phyloP scores from a whole-genome alignment of 1,140 invertebrate genomes.

The Zaprionus africanus region DNA sequence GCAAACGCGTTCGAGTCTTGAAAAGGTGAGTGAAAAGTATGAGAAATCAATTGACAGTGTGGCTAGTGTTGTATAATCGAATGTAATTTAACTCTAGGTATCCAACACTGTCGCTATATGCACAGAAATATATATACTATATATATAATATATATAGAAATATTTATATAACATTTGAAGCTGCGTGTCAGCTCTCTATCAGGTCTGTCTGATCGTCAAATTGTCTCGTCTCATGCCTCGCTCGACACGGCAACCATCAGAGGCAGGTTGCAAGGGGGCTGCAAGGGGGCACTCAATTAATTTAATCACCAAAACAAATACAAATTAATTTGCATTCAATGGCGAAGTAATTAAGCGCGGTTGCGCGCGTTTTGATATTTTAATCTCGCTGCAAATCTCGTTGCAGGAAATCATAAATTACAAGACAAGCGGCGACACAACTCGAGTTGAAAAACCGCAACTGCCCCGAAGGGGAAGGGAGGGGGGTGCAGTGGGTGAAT shows the following conservation, averaged over 20 bases:
- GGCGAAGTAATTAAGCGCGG: constrained; percentile 55
- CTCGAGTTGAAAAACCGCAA: constrained; percentile 51
- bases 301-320: constrained; percentile 68
- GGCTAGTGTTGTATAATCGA: not conserved
- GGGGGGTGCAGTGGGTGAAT: constrained; percentile 8
- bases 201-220: constrained; percentile 9
- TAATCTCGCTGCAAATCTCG: constrained; percentile 73
- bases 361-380: constrained; percentile 59
- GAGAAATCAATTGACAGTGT: not conserved
- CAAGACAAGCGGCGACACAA: constrained; percentile 37
- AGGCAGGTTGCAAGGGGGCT: no score
- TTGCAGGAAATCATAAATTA: constrained; percentile 76
- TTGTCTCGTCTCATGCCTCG: constrained; percentile 9
- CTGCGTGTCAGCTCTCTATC: not conserved
- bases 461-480: not conserved
- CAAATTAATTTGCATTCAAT: constrained; percentile 75
- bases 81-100: not conserved
- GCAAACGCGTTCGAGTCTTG: constrained; percentile 36
- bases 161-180: not conserved
- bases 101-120: not conserved
- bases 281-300: constrained; percentile 60
- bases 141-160: not conserved
- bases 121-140: not conserved
- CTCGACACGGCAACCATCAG: constrained; percentile 1
- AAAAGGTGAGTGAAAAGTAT: constrained; percentile 48